These are phyloP conservation scores for Rhagium mordax DNA, from an alignment of 2,888 invertebrate genomes.

Conservation along the genomic window DNA sequence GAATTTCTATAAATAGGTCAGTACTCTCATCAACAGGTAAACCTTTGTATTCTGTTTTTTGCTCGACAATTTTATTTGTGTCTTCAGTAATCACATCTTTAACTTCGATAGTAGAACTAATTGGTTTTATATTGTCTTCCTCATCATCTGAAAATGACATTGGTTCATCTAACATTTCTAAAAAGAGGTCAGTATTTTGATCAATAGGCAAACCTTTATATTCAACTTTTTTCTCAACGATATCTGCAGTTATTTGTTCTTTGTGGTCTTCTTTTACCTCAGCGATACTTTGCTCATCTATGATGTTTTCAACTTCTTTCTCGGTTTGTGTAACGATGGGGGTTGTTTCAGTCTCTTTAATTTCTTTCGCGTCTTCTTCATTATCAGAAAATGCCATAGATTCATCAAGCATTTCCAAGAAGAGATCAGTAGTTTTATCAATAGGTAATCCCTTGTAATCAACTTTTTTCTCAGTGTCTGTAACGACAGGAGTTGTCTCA, in stretches of 20 bases:
- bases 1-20: conserved; percentile 64
- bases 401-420: conserved; percentile 65
- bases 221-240: conserved; percentile 40
- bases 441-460: conserved; percentile 55
- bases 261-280: neutral
- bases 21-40: conserved; percentile 59
- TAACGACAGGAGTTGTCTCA: neutral
- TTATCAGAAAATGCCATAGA: conserved; percentile 52
- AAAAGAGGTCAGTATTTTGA: conserved; percentile 48
- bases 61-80: no score
- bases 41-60: conserved; percentile 48
- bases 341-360: no score
- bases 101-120: no score
- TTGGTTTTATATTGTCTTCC: conserved; percentile 45
- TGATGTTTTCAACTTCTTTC: no score
- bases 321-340: no score
- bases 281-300: neutral
- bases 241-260: neutral
- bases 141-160: conserved; percentile 58
- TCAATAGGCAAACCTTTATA: conserved; percentile 56
- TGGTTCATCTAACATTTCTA: conserved; percentile 59
- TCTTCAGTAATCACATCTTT: no score
- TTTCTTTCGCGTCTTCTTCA: no score
- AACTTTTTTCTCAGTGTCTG: conserved; percentile 16
- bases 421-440: conserved; percentile 60